Conservation (phyloP, 2,797 vertebrate genomes). For the Cyprinodon diabolis region DNA sequence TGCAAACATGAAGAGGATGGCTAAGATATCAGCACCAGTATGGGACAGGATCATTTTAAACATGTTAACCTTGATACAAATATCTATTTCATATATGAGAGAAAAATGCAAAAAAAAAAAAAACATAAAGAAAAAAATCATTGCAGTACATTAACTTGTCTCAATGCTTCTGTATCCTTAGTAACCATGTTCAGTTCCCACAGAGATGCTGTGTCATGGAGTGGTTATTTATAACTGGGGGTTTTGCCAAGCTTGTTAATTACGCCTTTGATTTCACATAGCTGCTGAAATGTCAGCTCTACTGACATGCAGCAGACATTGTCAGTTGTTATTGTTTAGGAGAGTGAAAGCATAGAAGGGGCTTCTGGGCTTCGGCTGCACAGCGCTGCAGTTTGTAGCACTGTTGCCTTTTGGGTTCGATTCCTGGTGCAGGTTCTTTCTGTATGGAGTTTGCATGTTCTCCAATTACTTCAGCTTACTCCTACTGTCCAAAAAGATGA, state of each 20-base stretch:
- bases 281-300: conserved; percentile 39
- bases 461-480: no score
- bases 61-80: conserved; percentile 8
- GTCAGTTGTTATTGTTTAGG: conserved; percentile 47
- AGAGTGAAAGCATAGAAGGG: conserved; percentile 45
- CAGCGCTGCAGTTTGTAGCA: no score
- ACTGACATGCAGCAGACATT: conserved; percentile 46
- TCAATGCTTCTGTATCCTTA: conserved; percentile 10
- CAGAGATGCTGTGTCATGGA: conserved; percentile 24
- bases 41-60: neutral
- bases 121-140: no score
- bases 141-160: conserved; percentile 15
- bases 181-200: conserved; percentile 22
- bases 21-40: neutral
- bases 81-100: conserved; percentile 3
- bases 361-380: conserved; percentile 4
- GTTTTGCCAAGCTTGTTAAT: conserved; percentile 43
- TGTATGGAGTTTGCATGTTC: no score
- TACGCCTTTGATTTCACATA: conserved; percentile 34
- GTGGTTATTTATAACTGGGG: conserved; percentile 27
- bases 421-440: no score
- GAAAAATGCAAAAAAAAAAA: neutral
- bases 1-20: neutral
- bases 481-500: no score
- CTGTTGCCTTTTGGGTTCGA: no score